A percentile compares a stretch with the other conserved stretches of the same genome.
Evolutionary conservation across 37 sponge, comb jelly and placozoan species (phyloP).

Genomic region (Mnemiopsis leidyi): DNA sequence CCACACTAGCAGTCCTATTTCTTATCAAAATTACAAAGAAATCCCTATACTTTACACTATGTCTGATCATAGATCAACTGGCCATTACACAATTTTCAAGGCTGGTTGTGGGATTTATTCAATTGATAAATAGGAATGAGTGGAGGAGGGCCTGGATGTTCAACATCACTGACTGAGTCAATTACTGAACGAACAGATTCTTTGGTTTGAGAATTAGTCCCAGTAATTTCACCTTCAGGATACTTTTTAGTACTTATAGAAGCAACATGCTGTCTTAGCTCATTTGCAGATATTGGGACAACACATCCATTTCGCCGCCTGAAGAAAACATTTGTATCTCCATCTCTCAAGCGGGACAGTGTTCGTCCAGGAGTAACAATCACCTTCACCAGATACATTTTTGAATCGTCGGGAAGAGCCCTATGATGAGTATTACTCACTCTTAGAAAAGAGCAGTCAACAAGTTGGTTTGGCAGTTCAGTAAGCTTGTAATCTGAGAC

Average conservation of each 20-base stretch:
- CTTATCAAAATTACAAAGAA: no score
- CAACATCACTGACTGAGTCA: background rate
- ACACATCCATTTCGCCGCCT: background rate
- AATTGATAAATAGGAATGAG: background rate
- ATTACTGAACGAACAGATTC: no score
- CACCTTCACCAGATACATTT: background rate
- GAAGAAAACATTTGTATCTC: conserved; percentile 9
- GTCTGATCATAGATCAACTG: no score
- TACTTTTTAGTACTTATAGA: no score
- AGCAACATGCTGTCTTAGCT: conserved; percentile 1
- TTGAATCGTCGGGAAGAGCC: background rate
- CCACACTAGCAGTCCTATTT: no score
- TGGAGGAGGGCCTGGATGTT: conserved; percentile 6
- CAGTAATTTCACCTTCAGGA: no score
- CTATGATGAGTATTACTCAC: background rate
- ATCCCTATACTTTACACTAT: no score
- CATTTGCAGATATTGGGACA: background rate
- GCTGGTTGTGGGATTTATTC: background rate
- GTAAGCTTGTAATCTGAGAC: background rate
- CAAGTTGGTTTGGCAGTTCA: background rate
- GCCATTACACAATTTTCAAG: no score
- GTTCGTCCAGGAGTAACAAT: background rate
- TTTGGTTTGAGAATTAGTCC: no score
- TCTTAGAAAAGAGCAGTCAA: background rate
- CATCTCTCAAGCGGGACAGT: background rate